Evolutionary conservation across 2,113 vertebrate genomes (phyloP), one percentile per base, ranked within the genome.

Genomic region (Microtus montanus): DNA sequence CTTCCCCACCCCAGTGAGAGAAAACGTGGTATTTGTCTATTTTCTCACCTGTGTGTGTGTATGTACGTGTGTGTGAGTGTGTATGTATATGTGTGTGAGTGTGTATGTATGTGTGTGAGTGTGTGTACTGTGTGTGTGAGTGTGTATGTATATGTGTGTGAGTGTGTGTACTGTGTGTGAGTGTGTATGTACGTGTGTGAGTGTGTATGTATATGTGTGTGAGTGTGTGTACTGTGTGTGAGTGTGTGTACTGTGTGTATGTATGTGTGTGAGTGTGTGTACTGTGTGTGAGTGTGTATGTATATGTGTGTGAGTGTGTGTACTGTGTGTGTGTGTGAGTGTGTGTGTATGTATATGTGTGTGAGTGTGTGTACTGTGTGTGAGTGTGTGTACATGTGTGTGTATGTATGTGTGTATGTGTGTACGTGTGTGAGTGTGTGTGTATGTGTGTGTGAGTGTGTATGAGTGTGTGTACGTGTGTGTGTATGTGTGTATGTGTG

Each of bases 341-440:
- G 12, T 52, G 52, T 52, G 13, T 52, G 11, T 3, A 12, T 14
- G 3, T 3, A 12, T 14, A 0, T 9, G 44, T 15, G 14, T 54
- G 12, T 52, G 49, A 2, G 52, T 54, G 52, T 54, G 14, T 54
- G 0, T n/a, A n/a, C n/a, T 14, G 14, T 54, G 52, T 4, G 3
- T 54, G 41, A 47, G 13, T 54, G 4, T 54, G 54, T 17, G 4
- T 17, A 4, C 1, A 4, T 17, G 13, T 54, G 4, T 54, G 15
- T 17, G 4, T 17, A 4, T 1, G 15, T 17, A 15, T 17, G 15
- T 17, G 0, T 17, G 15, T 54, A 5, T 0, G 1, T 54, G 4
- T 54, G 12, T 54, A n/a, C n/a, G 15, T 5, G 54, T 17, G 15
- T 54, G 4, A 5, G 1, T 5, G 15, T 17, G 1, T 17, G 15